Base-by-base conservation (phyloP, 35 echinoderm and acorn worm species). In the Patiria miniata region DNA sequence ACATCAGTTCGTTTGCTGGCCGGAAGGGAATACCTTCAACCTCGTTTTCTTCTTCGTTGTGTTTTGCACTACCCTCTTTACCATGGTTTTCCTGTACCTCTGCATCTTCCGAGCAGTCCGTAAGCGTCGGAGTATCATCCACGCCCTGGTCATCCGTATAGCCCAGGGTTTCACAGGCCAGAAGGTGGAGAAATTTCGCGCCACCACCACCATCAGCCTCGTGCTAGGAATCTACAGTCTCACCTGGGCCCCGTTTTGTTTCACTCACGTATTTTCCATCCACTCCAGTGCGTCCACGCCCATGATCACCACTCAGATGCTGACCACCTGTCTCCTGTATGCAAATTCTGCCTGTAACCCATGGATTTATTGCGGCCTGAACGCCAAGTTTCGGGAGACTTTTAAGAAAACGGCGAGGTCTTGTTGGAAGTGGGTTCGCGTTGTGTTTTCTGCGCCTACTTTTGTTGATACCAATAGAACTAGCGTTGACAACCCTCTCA, bases 361-460 rank as follows among this genome's bases (percentile, higher is more conserved):
- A 34, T 73, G 65, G 65, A 73, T 73, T 34, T 73, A 73, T 73
- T 73, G 65, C 34, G 65, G 65, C 14, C 34, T 73, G 65, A 73
- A 73, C 29, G 65, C 65, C 7, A 73, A 18, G 23, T 73, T 73
- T 36, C 65, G 65, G 10, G 23, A 26, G 0, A 10, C 65, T 32
- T 73, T 73, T 30, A 73, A 73, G 65, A 73, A 7, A 73, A 73
- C 26, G 26, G 10, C 29, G 26, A 18, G 29, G 14, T 26, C 8
- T n/a, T 36, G 23, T 73, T 73, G 7, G 15, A 30, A 5, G n/a
- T 73, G 23, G 26, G 2, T 73, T 2, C 65, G 65, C 7, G 10
- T 10, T 7, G 26, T 73, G 26, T 26, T 73, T 34, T 26, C 65
- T 30, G 26, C 65, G 26, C 3, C 42, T 4, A 47, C 42, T 6